Base-by-base conservation (phyloP, 2,797 vertebrate genomes). In the Silurus aristotelis region DNA sequence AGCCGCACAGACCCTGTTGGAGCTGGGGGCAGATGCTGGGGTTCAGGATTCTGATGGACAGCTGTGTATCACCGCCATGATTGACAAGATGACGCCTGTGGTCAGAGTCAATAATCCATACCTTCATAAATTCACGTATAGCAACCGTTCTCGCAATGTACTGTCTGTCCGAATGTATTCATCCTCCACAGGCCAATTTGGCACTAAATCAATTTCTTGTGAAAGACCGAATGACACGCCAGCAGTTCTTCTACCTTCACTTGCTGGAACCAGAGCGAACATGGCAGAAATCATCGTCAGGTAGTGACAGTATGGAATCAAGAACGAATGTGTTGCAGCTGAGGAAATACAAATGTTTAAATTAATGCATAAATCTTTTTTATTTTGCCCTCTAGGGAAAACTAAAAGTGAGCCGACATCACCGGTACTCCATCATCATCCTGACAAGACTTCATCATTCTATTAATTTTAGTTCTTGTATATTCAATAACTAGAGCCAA, bases 171-270 rank as follows among this genome's bases (percentile, higher is more conserved):
- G 77, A 13, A 52, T 58, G 7, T 67, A 20, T 83, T 75, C 86
- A 27, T 46, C 85, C 19, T 83, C 14, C 76, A 73, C 88, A 95
- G 94, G 94, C 93, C 64, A 85, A 73, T 68, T 56, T 92, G 88
- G 94, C 94, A 0, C 91, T 95, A 78, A 86, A 85, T 86, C 93
- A 94, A 90, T 93, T 95, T 88, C 90, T 92, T 5, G 87, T 92
- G 60, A 91, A 55, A 0, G 93, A 95, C 92, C 85, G 58, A 20
- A 87, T 93, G 89, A 93, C 91, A 43, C 83, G 92, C 27, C 90
- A 93, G 81, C 91, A 93, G 87, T 94, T 90, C 72, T 95, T 88
- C 89, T 92, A 94, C 90, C 93, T 95, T 80, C 90, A 95, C 88
- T 91, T 93, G 52, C 88, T 95, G 87, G 93, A 95, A 78, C 92